phyloP scores from a whole-genome alignment of 2,113 vertebrate species.

The Sula dactylatra region DNA sequence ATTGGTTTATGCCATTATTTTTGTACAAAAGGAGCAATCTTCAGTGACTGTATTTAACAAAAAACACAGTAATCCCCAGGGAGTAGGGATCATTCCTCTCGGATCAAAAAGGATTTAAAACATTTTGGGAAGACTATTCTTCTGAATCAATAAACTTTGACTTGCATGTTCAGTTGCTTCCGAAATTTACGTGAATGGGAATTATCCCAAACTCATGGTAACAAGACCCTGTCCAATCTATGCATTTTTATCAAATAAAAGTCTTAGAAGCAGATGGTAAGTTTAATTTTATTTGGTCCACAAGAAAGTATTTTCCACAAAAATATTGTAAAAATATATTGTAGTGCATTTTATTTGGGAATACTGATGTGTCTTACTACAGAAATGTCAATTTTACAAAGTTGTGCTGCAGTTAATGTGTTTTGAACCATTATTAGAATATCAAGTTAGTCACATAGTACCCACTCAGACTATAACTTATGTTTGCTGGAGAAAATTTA shows the following conservation, averaged over 20 bases:
- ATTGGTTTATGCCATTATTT: neutral
- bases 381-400: constrained; percentile 21
- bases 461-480: neutral
- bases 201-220: neutral
- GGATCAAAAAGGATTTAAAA: neutral
- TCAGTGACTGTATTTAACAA: neutral
- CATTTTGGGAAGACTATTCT: neutral
- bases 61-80: neutral
- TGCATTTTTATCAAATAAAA: constrained; percentile 35
- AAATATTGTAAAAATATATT: constrained; percentile 72
- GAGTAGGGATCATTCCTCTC: neutral
- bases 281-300: constrained; percentile 71
- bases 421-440: neutral
- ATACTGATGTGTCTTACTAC: neutral
- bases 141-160: neutral
- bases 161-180: neutral
- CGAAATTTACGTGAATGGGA: neutral
- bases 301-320: constrained; percentile 71
- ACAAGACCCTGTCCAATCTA: neutral
- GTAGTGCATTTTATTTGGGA: constrained; percentile 30
- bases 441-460: neutral
- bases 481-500: neutral
- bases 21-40: neutral
- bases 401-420: constrained; percentile 4
- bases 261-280: constrained; percentile 32